A percentile compares a stretch with the other conserved stretches of the same genome.
phyloP scores from a whole-genome alignment of 2,888 invertebrate species.

The Artemia sp. region DNA sequence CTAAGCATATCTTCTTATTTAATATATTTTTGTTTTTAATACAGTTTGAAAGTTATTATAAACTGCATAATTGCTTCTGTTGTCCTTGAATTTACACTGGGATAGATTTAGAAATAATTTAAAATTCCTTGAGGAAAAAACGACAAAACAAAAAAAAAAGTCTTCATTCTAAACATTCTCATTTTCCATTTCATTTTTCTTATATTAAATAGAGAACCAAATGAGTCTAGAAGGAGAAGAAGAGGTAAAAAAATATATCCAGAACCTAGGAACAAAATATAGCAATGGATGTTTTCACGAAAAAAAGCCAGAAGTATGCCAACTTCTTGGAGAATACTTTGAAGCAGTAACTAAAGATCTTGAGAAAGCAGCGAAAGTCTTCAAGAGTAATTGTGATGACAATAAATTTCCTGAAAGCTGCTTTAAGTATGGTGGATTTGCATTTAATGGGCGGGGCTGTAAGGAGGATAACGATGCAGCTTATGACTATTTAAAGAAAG shows the following conservation, averaged over 20 bases:
- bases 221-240: slow-evolving; percentile 55
- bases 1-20: no score
- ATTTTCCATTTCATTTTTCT: no score
- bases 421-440: slow-evolving; percentile 56
- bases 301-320: slow-evolving; percentile 72
- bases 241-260: slow-evolving; percentile 71
- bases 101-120: no score
- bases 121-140: no score
- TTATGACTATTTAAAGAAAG: slow-evolving; percentile 54
- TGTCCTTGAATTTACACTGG: no score
- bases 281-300: slow-evolving; percentile 81
- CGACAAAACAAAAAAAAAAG: no score
- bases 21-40: no score
- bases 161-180: no score
- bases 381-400: slow-evolving; percentile 70
- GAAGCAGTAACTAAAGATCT: slow-evolving; percentile 68
- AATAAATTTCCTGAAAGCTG: slow-evolving; percentile 70
- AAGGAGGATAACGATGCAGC: slow-evolving; percentile 45
- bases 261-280: slow-evolving; percentile 86
- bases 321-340: slow-evolving; percentile 75
- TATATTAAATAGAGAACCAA: no score
- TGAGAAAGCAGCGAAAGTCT: slow-evolving; percentile 60
- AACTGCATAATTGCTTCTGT: no score
- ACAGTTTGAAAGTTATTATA: no score
- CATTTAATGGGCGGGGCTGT: slow-evolving; percentile 33